Conservation (phyloP, 2,113 vertebrate species). For the Anhinga anhinga region DNA sequence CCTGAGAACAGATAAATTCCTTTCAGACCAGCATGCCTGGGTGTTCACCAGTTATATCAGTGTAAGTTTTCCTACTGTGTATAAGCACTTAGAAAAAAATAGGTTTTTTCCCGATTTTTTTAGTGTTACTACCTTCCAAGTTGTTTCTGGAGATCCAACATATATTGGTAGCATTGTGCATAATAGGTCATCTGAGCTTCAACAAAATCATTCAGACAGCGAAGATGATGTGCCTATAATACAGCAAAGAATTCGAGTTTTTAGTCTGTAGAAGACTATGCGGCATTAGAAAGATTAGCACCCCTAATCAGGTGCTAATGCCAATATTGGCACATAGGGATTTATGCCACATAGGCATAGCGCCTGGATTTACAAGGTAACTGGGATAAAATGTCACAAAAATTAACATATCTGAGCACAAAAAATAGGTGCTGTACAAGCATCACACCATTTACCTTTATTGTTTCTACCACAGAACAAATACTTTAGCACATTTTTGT, state of each 20-base stretch:
- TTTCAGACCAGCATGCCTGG: background rate
- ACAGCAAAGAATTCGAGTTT: background rate
- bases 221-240: slow-evolving; percentile 92
- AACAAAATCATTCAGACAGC: slow-evolving; percentile 95
- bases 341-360: background rate
- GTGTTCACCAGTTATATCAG: background rate
- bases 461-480: background rate
- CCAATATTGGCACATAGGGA: background rate
- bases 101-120: background rate
- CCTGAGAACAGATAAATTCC: background rate
- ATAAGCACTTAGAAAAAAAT: background rate
- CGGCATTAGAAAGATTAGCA: background rate
- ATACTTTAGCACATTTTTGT: background rate
- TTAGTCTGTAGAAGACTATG: background rate
- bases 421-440: background rate
- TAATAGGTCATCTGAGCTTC: slow-evolving; percentile 97
- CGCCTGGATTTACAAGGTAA: background rate
- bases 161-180: slow-evolving; percentile 97
- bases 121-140: slow-evolving; percentile 86
- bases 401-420: background rate
- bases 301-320: background rate
- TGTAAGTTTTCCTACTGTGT: background rate
- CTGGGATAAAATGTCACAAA: background rate
- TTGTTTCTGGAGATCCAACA: slow-evolving; percentile 97
- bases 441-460: background rate